phyloP scores from a whole-genome alignment of 2,797 vertebrate genomes.

The Fratercula arctica region DNA sequence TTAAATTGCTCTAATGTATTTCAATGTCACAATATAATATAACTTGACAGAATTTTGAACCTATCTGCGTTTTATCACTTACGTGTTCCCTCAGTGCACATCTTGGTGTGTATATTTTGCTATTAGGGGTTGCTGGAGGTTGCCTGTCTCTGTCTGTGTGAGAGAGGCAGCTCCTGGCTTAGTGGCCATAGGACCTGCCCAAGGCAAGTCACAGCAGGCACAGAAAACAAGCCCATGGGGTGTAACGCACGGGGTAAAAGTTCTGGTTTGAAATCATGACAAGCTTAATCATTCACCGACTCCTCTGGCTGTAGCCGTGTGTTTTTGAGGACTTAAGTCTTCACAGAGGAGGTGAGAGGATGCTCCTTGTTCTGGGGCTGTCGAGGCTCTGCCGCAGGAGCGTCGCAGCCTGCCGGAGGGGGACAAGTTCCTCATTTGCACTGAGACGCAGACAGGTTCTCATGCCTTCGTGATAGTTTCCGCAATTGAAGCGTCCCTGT shows the following conservation, averaged over 20 bases:
- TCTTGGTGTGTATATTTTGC: neutral
- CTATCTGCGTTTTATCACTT: neutral
- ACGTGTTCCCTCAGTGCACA: fast-evolving
- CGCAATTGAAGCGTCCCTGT: neutral
- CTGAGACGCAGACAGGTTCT: neutral
- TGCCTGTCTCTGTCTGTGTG: neutral
- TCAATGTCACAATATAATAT: neutral
- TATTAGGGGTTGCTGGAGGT: neutral
- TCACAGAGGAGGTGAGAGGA: neutral
- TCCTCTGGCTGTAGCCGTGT: neutral
- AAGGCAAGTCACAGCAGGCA: neutral
- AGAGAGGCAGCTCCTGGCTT: neutral
- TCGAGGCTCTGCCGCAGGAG: neutral
- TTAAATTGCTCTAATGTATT: neutral
- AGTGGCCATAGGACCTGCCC: neutral
- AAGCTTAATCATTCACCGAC: neutral
- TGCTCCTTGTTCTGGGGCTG: fast-evolving
- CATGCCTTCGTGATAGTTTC: neutral
- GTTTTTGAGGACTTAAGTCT: neutral
- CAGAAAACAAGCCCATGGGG: neutral
- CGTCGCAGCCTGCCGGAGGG: fast-evolving
- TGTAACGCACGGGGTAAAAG: neutral
- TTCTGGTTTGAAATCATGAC: neutral
- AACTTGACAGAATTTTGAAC: neutral
- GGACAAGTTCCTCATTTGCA: neutral